Base-by-base conservation (phyloP, 2,888 invertebrate species). In the Xanthorhoe spadicearia region DNA sequence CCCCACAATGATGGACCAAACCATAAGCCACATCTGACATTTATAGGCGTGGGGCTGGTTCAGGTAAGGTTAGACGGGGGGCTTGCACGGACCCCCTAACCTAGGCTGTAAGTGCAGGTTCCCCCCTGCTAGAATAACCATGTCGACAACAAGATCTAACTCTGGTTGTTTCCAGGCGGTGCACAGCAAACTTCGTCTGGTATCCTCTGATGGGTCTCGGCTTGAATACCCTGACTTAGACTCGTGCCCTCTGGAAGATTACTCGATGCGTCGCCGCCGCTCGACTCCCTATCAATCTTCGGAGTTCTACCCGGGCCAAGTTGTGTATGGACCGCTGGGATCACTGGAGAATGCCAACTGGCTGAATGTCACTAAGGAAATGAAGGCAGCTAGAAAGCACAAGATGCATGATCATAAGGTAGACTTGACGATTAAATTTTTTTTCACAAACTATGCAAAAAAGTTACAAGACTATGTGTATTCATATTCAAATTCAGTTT, bases 281-380 rank as follows among this genome's bases (percentile, higher is more conserved):
- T 86, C 90, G 50, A 89, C 92, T 0, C 89, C 91, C 0, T 93
- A 93, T 76, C 88, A 91, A 2, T 90, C 93, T 1, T 89, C 92
- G 0, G 93, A 93, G 77, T 93, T 88, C 81, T 93, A 93, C 69
- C 92, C 92, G 0, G 92, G 92, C 0, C 93, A 93, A 70, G 94
- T 95, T 73, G 94, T 98, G 51, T 95, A 95, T 80, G 97, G 97
- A 0, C 95, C 96, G 0, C 87, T 96, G 19, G 95, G 96, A 15
- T 94, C 96, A 51, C 90, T 98, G 64, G 96, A 97, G 77, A 95
- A 95, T 69, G 96, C 97, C 0, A 96, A 96, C 80, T 97, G 98
- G 97, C 91, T 98, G 19, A 94, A 96, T 65, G 94, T 96, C 72
- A 95, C 96, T 7, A 96, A 96, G 84, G 95, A 95, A 70, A 95